Base-by-base conservation (phyloP, 2,113 vertebrate genomes). In the Puntigrus tetrazona region DNA sequence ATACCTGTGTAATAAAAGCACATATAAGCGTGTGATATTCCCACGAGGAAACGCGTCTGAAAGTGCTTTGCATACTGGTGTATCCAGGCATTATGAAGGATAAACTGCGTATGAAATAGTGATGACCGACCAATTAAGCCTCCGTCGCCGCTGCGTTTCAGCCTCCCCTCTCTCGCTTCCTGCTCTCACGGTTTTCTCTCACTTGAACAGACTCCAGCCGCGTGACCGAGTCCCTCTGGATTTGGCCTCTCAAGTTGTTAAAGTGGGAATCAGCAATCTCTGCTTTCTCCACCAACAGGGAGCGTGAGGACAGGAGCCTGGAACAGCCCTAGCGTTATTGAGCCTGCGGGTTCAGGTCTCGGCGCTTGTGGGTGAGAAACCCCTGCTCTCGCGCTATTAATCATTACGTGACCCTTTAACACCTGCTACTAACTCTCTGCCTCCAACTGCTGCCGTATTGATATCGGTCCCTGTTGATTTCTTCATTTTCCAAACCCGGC, bases 381-480 rank as follows among this genome's bases (percentile, higher is more conserved):
- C 91, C 87, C 91, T 86, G 84, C 92, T 92, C 92, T 92, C 90
- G 91, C 88, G 91, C 93, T 92, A 93, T 95, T 94, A 95, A 95
- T 95, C 94, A 95, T 93, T 92, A 88, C 91, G 92, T 93, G 91
- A 89, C 92, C 91, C 91, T 92, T 90, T 92, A 93, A 84, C 94
- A 96, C 93, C 94, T 94, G 93, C 93, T 91, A 94, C 94, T 94
- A 91, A 59, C 86, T 81, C 83, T 79, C 63, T 34, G 74, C 47
- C 83, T 69, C 61, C 94, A 94, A 92, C 88, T 92, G 92, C 91
- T 95, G 92, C 93, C 94, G 94, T 94, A 96, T 94, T 94, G 94
- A 96, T 94, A 94, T 95, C 93, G 95, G 95, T 95, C 95, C 92
- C 94, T 94, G 95, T 96, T 96, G 94, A 96, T 96, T 94, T 96